Evolutionary conservation across 2,888 invertebrate genomes (phyloP).

Genomic region (Leuctra nigra): DNA sequence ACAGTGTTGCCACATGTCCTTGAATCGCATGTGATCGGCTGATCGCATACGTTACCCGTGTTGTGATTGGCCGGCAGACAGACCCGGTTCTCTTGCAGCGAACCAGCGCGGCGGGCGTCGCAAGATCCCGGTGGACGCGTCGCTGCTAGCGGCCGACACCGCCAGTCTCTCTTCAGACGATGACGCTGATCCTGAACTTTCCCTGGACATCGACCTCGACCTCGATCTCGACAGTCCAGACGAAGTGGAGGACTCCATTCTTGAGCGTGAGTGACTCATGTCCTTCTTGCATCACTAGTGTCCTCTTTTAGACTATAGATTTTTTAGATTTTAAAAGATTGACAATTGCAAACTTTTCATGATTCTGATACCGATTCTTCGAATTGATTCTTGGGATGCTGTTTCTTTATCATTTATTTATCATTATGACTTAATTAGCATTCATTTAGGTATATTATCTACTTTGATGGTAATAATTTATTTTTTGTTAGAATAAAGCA

Average conservation of each 20-base stretch:
- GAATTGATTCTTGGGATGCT: no score
- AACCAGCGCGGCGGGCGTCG: conserved; percentile 28
- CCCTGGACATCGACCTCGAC: conserved; percentile 40
- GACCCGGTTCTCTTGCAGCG: conserved; percentile 32
- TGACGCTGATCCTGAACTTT: conserved; percentile 40
- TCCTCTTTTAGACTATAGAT: no score
- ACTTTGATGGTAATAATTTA: no score
- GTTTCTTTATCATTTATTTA: no score
- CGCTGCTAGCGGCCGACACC: conserved; percentile 35
- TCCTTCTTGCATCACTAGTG: neutral
- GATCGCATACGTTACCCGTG: neutral
- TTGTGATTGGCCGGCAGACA: conserved; percentile 28
- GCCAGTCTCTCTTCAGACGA: conserved; percentile 20
- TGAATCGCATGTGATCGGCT: no score
- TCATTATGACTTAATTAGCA: no score
- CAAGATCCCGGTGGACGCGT: conserved; percentile 37
- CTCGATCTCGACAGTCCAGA: conserved; percentile 42
- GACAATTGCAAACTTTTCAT: no score
- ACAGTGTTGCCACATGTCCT: no score
- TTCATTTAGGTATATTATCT: no score
- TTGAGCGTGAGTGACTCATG: conserved; percentile 36
- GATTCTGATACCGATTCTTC: no score
- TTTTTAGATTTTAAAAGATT: no score
- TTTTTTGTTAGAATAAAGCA: no score
- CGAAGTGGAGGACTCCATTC: conserved; percentile 42